Evolutionary conservation across 2,113 vertebrate species (phyloP).

Genomic region (Narcine bancroftii): DNA sequence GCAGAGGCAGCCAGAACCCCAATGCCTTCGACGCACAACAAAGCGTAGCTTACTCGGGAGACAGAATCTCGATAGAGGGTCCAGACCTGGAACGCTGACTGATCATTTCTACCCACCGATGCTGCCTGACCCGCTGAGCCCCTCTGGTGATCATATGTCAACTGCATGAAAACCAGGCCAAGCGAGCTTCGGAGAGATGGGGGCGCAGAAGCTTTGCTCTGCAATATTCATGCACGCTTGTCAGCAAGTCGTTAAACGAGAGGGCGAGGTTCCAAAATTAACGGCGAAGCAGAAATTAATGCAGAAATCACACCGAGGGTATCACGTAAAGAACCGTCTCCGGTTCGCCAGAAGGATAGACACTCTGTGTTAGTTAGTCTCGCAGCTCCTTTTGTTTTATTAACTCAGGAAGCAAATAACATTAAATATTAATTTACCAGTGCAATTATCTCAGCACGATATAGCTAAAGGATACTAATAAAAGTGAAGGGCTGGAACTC

Average conservation of each 20-base stretch:
- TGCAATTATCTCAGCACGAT: background rate
- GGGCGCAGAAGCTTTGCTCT: background rate
- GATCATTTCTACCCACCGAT: too few species aligned
- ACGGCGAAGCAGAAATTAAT: background rate
- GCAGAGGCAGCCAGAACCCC: background rate
- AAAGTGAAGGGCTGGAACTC: background rate
- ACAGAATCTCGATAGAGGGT: too few species aligned
- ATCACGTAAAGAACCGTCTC: background rate
- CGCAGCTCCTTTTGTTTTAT: background rate
- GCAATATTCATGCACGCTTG: background rate
- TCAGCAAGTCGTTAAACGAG: background rate
- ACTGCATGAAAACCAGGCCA: background rate
- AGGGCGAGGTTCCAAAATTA: background rate
- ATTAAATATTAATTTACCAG: conserved; percentile 34
- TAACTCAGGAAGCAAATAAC: conserved; percentile 28
- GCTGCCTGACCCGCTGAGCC: too few species aligned
- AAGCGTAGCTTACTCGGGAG: too few species aligned
- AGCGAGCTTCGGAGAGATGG: background rate
- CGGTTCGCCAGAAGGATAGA: background rate
- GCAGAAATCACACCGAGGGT: background rate
- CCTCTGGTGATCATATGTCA: too few species aligned
- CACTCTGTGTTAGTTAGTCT: background rate
- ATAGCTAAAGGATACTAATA: conserved; percentile 18
- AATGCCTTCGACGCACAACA: background rate
- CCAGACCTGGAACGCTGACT: too few species aligned